phyloP scores from a whole-genome alignment of 2,113 vertebrate genomes.

The Catharus fuscescens region DNA sequence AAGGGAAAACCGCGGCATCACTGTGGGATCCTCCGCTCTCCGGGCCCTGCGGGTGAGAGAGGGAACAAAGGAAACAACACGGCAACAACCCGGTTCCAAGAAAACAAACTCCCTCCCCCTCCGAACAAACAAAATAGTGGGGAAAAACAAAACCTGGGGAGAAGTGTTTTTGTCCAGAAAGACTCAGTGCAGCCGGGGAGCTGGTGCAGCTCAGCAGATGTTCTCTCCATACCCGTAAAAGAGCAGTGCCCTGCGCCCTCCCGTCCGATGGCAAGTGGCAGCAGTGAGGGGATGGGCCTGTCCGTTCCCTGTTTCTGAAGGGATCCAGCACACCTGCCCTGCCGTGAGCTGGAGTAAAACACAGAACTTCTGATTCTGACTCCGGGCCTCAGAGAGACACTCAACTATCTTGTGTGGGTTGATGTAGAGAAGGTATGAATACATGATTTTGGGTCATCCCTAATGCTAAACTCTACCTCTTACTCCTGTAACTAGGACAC shows the following conservation, averaged over 20 bases:
- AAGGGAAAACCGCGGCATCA: background rate
- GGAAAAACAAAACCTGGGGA: background rate
- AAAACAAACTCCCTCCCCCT: background rate
- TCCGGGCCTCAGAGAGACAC: background rate
- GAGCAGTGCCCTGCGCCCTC: rapidly evolving
- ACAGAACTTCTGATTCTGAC: background rate
- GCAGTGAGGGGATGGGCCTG: too few species aligned
- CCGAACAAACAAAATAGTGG: background rate
- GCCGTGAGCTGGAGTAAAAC: background rate
- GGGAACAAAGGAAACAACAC: background rate
- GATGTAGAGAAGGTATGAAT: background rate
- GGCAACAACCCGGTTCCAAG: background rate
- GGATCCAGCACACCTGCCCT: background rate
- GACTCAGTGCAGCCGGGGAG: background rate
- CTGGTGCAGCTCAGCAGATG: background rate
- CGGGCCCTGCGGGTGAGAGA: background rate
- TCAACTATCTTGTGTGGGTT: background rate
- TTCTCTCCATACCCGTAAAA: rapidly evolving
- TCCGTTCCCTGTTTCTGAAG: background rate
- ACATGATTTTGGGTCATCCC: background rate
- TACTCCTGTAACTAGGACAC: background rate
- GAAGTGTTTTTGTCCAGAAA: background rate
- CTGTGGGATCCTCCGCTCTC: background rate
- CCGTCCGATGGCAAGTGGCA: background rate
- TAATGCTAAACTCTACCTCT: background rate